Evolutionary conservation across 2,888 invertebrate species (phyloP).

Genomic region (Villa cingulata): DNA sequence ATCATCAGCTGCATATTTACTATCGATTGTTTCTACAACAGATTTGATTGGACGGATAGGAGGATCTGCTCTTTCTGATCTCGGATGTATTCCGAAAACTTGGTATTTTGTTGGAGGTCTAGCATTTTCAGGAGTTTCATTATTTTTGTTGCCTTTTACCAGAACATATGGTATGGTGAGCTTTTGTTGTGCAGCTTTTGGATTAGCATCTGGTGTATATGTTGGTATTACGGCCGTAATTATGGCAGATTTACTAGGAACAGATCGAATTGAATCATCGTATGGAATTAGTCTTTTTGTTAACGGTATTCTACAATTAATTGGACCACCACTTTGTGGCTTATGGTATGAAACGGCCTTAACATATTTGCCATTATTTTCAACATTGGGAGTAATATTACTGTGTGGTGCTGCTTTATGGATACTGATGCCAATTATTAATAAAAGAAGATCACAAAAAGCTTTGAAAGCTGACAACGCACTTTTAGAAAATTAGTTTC

Average conservation of each 20-base stretch:
- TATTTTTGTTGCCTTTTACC: conserved; percentile 57
- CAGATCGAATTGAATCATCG: conserved; percentile 69
- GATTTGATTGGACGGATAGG: conserved; percentile 75
- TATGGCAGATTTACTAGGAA: conserved; percentile 77
- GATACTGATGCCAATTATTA: conserved; percentile 60
- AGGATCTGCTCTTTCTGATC: conserved; percentile 70
- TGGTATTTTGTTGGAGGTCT: conserved; percentile 73
- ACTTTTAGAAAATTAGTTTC: conserved; percentile 7
- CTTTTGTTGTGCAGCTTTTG: conserved; percentile 61
- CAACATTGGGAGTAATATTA: conserved; percentile 56
- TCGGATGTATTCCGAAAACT: conserved; percentile 60
- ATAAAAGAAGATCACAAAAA: conserved; percentile 22
- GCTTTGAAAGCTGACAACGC: conserved; percentile 6
- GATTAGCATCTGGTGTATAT: conserved; percentile 70
- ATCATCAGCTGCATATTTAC: conserved; percentile 52
- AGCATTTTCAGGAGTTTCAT: conserved; percentile 59
- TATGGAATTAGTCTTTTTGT: conserved; percentile 77
- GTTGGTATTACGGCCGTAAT: conserved; percentile 77
- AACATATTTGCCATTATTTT: conserved; percentile 58
- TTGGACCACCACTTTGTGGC: conserved; percentile 76
- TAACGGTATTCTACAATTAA: conserved; percentile 65
- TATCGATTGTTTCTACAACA: conserved; percentile 67
- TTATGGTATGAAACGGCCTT: conserved; percentile 48
- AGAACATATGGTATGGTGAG: conserved; percentile 48
- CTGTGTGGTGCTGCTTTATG: conserved; percentile 60